Percentiles rank a stretch among this genome's conserved stretches.
These are phyloP conservation scores for Nipponia nippon DNA, from an alignment of 2,113 vertebrate species.

Conservation along the genomic window DNA sequence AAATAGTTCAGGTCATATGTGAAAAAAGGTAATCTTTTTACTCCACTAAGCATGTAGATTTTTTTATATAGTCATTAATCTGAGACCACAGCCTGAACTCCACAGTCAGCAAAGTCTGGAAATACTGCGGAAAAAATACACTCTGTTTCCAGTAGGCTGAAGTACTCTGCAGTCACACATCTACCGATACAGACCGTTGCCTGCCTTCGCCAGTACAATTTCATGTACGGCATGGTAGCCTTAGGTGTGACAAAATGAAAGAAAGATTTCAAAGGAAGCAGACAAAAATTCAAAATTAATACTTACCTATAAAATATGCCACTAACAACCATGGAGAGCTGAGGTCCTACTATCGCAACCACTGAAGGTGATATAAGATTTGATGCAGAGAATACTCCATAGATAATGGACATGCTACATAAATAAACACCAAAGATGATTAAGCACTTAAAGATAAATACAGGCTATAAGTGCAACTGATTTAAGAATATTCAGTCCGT, in stretches of 20 bases:
- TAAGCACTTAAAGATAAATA: not conserved
- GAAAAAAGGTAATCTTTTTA: not conserved
- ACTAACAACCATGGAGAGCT: constrained; percentile 90
- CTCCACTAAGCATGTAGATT: not conserved
- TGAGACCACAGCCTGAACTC: not conserved
- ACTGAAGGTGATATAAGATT: constrained; percentile 93
- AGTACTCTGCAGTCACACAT: not conserved
- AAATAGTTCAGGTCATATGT: not conserved
- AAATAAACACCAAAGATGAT: not conserved
- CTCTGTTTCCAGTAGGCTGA: not conserved
- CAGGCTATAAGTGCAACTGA: not conserved
- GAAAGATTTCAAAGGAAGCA: not conserved
- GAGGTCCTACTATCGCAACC: constrained; percentile 87
- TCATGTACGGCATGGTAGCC: not conserved
- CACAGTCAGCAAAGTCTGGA: not conserved
- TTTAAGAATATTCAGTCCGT: not conserved
- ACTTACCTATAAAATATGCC: constrained; percentile 93
- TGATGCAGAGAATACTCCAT: constrained; percentile 93
- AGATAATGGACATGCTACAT: constrained; percentile 93
- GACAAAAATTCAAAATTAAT: not conserved
- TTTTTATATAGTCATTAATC: not conserved
- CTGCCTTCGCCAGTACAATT: not conserved
- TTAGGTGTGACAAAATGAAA: not conserved
- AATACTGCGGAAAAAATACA: not conserved
- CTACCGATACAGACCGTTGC: not conserved